Percentiles rank a stretch among this genome's conserved stretches.
These are phyloP conservation scores for Empidonax traillii DNA, from an alignment of 2,113 vertebrate species.

Conservation along the genomic window DNA sequence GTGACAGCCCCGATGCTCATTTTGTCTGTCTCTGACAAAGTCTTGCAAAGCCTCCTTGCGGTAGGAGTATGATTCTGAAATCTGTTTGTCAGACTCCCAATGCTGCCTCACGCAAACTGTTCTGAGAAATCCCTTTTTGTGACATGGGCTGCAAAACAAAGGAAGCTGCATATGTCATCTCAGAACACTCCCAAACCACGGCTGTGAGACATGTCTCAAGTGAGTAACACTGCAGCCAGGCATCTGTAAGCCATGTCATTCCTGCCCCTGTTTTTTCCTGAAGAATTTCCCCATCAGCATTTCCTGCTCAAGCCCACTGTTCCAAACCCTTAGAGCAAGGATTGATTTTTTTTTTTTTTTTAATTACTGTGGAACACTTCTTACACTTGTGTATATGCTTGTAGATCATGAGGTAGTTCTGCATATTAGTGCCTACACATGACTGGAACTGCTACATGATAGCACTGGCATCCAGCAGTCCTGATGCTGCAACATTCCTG, in stretches of 20 bases:
- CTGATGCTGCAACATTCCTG: background rate
- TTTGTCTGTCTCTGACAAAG: constrained; percentile 5
- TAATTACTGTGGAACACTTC: background rate
- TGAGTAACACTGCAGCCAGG: background rate
- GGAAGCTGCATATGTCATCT: background rate
- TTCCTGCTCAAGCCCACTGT: background rate
- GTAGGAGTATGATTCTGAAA: constrained; percentile 14
- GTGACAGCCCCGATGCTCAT: background rate
- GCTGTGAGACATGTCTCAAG: background rate
- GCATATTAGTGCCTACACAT: background rate
- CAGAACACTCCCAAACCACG: background rate
- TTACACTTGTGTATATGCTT: fast-evolving
- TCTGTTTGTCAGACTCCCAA: background rate
- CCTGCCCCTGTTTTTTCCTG: background rate
- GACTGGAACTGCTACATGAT: background rate
- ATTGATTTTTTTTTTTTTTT: background rate
- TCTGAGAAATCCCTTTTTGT: background rate
- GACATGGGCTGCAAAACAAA: background rate
- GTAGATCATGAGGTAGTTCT: background rate
- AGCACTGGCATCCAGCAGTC: background rate
- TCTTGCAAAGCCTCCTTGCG: background rate
- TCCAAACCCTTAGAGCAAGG: background rate
- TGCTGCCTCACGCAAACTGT: background rate
- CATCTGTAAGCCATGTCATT: background rate
- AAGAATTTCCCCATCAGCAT: background rate